phyloP scores from a whole-genome alignment of 2,797 vertebrate species.

The Crocodylus rhombifer region DNA sequence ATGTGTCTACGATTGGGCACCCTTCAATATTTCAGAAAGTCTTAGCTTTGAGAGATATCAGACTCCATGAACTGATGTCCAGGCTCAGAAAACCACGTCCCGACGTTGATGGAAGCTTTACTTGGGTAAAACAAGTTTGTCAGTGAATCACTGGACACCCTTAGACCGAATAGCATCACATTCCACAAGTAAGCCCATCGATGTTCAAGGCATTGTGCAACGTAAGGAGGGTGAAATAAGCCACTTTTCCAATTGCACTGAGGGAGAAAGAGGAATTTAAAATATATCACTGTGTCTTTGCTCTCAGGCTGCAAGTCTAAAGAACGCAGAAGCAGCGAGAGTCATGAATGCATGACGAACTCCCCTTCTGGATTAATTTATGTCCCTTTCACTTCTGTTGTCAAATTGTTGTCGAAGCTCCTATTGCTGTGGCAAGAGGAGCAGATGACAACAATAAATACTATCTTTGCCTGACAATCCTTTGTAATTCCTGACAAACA shows the following conservation, averaged over 20 bases:
- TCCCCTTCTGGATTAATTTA: background rate
- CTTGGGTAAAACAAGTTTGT: too few relatives aligned
- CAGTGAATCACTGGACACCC: background rate
- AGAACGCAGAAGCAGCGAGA: background rate
- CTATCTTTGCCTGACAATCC: background rate
- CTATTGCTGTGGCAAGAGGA: background rate
- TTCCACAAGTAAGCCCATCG: background rate
- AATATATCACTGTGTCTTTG: background rate
- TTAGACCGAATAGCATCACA: background rate
- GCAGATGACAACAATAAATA: background rate
- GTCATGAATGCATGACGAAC: background rate
- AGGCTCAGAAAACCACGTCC: background rate
- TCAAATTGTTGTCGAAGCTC: background rate
- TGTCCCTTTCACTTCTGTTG: accelerated
- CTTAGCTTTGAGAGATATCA: background rate
- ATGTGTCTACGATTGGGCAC: background rate
- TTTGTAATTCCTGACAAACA: background rate
- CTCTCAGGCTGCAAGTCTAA: background rate
- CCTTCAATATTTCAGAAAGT: background rate
- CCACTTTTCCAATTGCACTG: background rate
- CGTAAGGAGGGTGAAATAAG: background rate
- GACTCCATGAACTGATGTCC: background rate
- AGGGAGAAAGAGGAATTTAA: background rate
- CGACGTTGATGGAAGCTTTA: background rate
- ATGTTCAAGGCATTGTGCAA: background rate